Evolutionary conservation across 2,113 vertebrate species (phyloP).

Genomic region (Lepisosteus osseus): DNA sequence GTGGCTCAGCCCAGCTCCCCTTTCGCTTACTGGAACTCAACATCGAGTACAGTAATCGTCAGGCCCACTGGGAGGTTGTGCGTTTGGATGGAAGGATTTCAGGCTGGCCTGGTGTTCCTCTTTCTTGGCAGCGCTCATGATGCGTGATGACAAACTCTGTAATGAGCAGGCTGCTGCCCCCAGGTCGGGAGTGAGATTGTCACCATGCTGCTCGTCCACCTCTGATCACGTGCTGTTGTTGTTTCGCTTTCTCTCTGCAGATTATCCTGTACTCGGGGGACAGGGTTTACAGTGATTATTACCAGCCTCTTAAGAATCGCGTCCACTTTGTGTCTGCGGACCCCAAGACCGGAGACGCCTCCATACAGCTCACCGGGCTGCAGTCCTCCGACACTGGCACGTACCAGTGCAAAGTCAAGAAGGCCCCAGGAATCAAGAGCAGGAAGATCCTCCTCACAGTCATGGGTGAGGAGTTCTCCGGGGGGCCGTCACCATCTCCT

Average conservation of each 20-base stretch:
- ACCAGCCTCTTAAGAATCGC: slow-evolving; percentile 64
- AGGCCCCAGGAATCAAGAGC: slow-evolving; percentile 81
- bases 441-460: slow-evolving; percentile 81
- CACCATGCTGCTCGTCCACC: slow-evolving; percentile 23
- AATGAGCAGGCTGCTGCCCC: slow-evolving; percentile 17
- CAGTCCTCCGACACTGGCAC: slow-evolving; percentile 78
- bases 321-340: slow-evolving; percentile 80
- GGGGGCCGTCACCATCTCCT: not conserved
- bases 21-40: slow-evolving; percentile 45
- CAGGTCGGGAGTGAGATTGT: not conserved
- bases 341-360: slow-evolving; percentile 83
- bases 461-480: slow-evolving; percentile 70
- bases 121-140: slow-evolving; percentile 11
- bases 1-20: slow-evolving; percentile 47
- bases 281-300: slow-evolving; percentile 75
- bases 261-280: slow-evolving; percentile 84
- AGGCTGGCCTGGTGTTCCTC: not conserved
- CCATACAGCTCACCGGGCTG: slow-evolving; percentile 79
- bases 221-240: not conserved
- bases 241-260: slow-evolving; percentile 48
- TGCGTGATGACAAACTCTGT: slow-evolving; percentile 17
- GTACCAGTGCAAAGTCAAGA: slow-evolving; percentile 95
- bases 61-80: slow-evolving; percentile 43
- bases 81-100: slow-evolving; percentile 33
- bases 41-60: slow-evolving; percentile 38